Base-by-base conservation (phyloP, 2,797 vertebrate species). In the Argentina silus region DNA sequence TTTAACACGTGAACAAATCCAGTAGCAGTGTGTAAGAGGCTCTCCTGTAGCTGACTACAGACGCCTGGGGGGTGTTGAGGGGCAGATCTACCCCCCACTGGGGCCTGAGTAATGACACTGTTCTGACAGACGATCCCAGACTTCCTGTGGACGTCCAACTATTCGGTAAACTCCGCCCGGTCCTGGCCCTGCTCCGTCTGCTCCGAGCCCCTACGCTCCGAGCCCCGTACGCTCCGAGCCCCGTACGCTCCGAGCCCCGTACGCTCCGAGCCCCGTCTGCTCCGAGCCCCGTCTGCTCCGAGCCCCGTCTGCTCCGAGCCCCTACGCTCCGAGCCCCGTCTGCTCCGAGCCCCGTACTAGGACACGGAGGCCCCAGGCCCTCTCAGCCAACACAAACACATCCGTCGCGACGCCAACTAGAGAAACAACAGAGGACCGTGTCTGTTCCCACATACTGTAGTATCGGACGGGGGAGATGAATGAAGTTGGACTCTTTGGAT, bases 371-470 rank as follows among this genome's bases (percentile, higher is more conserved):
- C 78, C 66, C 72, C 77, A 12, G 69, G 69, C 45, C 45, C 36
- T 2, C 69, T 60, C 64, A 53, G 90, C 90, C 91, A 92, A 91
- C 81, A 86, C 81, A 88, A 90, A 90, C 84, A 86, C 69, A 57
- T 76, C 75, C 78, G 67, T 75, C 79, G 78, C 75, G 79, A 69
- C 75, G 15, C 78, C 74, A 81, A 76, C 78, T 74, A 72, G 73
- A 82, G 79, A 81, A 80, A 86, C 77, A 78, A 60, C 19, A 63
- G 57, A 73, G 69, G 17, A 21, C 42, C 75, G 73, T 63, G 3
- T 70, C 7, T 45, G 82, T 89, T 88, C 84, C 81, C 77, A 47
- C 71, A 59, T 21, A 19, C 78, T 80, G 7, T 51, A 74, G 70
- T 78, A 4, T 36, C 27, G 27, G 27, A 36, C 27, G 27, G 86